Percentiles rank a stretch among this genome's conserved stretches.
Conservation (phyloP, 2,888 invertebrate species). For the Electrophaes corylata region DNA sequence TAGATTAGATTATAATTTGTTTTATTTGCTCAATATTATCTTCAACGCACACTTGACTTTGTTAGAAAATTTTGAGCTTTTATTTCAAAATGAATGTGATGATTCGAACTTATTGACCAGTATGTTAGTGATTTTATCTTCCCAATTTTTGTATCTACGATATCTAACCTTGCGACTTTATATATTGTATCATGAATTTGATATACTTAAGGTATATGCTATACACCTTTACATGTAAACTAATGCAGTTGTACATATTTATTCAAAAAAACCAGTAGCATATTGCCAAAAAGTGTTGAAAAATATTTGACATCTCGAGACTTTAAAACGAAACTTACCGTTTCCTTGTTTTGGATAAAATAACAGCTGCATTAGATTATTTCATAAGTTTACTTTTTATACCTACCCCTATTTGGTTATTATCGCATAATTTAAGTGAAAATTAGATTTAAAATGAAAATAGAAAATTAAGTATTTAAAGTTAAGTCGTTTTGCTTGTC, state of each 20-base stretch:
- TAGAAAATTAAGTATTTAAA: constrained; percentile 54
- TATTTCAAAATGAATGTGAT: constrained; percentile 61
- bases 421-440: constrained; percentile 49
- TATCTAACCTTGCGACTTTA: constrained; percentile 45
- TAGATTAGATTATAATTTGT: constrained; percentile 49
- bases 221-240: constrained; percentile 38
- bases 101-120: constrained; percentile 69
- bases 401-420: constrained; percentile 35
- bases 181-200: constrained; percentile 57
- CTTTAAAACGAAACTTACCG: not conserved
- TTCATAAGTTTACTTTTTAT: constrained; percentile 33
- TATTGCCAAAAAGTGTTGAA: not conserved
- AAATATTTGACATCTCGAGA: not conserved
- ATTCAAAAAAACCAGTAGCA: not conserved
- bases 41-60: constrained; percentile 38
- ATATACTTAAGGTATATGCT: constrained; percentile 57
- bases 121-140: constrained; percentile 67
- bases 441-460: constrained; percentile 43
- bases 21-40: constrained; percentile 44
- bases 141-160: constrained; percentile 62
- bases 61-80: constrained; percentile 52
- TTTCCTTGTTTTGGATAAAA: not conserved
- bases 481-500: constrained; percentile 55
- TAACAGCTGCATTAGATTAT: constrained; percentile 18
- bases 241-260: constrained; percentile 21